phyloP scores from a whole-genome alignment of 92 coral and sea anemone genomes.

The Montipora capitata region DNA sequence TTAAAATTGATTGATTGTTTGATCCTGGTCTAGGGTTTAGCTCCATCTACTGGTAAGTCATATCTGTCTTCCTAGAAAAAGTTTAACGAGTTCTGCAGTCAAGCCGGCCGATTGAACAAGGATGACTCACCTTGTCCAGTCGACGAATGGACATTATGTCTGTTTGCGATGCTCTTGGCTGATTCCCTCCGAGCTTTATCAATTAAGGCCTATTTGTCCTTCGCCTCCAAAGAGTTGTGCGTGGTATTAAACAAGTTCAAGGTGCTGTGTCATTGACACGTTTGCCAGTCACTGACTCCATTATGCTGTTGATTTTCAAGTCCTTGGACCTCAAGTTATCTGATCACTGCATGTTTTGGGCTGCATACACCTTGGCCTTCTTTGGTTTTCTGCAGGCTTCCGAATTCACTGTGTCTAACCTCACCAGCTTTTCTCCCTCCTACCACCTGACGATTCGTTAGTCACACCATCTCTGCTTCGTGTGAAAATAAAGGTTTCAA shows the following conservation, averaged over 20 bases:
- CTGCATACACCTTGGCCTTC: not conserved
- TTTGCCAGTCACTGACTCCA: slow-evolving; percentile 12
- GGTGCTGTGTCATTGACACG: not conserved
- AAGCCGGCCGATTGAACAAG: not conserved
- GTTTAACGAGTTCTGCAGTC: slow-evolving; percentile 5
- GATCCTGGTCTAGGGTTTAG: slow-evolving; percentile 37
- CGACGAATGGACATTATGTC: slow-evolving; percentile 33
- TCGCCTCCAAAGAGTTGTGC: not conserved
- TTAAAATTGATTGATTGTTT: no score
- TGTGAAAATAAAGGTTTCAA: slow-evolving; percentile 49
- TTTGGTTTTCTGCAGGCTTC: slow-evolving; percentile 8
- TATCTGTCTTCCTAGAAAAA: slow-evolving; percentile 45
- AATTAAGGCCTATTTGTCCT: slow-evolving; percentile 31
- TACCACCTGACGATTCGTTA: slow-evolving; percentile 19
- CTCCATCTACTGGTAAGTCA: slow-evolving; percentile 19
- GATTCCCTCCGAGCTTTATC: not conserved
- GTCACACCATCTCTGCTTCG: slow-evolving; percentile 15
- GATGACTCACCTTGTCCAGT: slow-evolving; percentile 1
- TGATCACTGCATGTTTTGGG: no score
- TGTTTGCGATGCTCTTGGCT: slow-evolving; percentile 30
- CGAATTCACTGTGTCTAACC: slow-evolving; percentile 51
- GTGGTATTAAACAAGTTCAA: not conserved
- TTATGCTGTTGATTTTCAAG: not conserved
- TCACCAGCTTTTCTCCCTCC: not conserved
- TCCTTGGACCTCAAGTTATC: no score